Evolutionary conservation across 2,113 vertebrate species (phyloP), one percentile per base, ranked within the genome.

Genomic region (Bolborhynchus lineola): DNA sequence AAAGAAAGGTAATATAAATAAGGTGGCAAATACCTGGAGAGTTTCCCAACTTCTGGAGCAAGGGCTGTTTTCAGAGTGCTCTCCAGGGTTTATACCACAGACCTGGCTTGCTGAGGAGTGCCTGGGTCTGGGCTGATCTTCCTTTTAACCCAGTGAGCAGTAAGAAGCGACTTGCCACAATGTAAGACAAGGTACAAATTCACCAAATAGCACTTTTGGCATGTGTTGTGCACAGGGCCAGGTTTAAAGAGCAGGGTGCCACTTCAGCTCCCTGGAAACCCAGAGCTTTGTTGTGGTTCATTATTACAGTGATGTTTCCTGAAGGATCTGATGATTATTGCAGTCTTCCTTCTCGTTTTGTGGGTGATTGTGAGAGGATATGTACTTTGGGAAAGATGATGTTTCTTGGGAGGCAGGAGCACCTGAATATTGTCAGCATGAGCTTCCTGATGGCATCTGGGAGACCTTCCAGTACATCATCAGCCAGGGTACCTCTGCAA

Each of bases 391-490:
- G 49, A 44, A 88, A 71, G 35, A 76, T 76, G 19, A 15, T 2
- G 0, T 17, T 82, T 39, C 47, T 50, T 37, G 37, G 21, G 77
- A 86, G 50, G 63, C 59, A 86, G 47, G 29, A 83, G 5, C 11
- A 24, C 10, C 37, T 37, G 62, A 4, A 2, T 13, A 29, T 13
- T 14, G 2, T 14, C 26, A n/a, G n/a, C 6, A 1, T 9, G 16
- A 7, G 52, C 65, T 63, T 29, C 24, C 37, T 42, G n/a, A 24
- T 13, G 44, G 65, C 59, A 16, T 37, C 74, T 50, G 41, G 37
- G 46, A 55, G 65, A 20, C 6, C n/a, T 28, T 46, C 19, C 8
- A 2, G 15, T 6, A 11, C 0, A 1, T 41, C 7, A 5, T 6
- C 13, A 85, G 28, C 37, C 21, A 39, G 47, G 6, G 2, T 8